These are phyloP conservation scores for Drosophila nebulosa DNA, from an alignment of 1,140 invertebrate species.

Conservation along the genomic window DNA sequence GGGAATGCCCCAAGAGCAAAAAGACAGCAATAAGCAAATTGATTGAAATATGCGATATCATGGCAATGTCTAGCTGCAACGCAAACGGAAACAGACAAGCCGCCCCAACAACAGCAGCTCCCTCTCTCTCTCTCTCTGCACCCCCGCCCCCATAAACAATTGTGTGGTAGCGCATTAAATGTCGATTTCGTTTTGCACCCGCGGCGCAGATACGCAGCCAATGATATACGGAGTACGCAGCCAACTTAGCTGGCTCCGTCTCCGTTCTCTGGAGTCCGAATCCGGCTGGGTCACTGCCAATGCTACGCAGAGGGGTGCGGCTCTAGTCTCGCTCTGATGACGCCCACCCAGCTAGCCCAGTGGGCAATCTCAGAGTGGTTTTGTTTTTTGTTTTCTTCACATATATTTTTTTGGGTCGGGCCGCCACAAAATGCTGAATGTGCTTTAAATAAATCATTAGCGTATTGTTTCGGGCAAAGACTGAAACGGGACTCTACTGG, in stretches of 20 bases:
- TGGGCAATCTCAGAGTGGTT: slow-evolving; percentile 54
- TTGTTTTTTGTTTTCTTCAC: background rate
- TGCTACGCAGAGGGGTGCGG: slow-evolving; percentile 64
- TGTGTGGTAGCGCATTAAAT: slow-evolving; percentile 77
- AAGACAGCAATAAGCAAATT: slow-evolving; percentile 77
- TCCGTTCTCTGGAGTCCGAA: background rate
- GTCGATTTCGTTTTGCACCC: slow-evolving; percentile 75
- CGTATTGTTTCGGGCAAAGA: slow-evolving; percentile 44
- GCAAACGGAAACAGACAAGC: slow-evolving; percentile 59
- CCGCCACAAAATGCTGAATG: slow-evolving; percentile 36
- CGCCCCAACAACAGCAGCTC: slow-evolving; percentile 8
- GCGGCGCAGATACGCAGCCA: slow-evolving; percentile 67
- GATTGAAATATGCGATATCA: slow-evolving; percentile 79
- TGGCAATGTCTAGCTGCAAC: slow-evolving; percentile 48
- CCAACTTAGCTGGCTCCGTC: slow-evolving; percentile 14
- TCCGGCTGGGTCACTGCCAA: slow-evolving; percentile 66
- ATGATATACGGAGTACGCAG: slow-evolving; percentile 64
- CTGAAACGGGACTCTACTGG: slow-evolving; percentile 4
- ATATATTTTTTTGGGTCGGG: slow-evolving; percentile 2
- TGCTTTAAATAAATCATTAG: slow-evolving; percentile 77
- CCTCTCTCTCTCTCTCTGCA: background rate
- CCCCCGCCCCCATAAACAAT: slow-evolving; percentile 17
- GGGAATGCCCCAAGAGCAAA: slow-evolving; percentile 72
- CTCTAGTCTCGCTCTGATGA: slow-evolving; percentile 31
- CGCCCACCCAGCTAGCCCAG: slow-evolving; percentile 67